Base-by-base conservation (phyloP, 1,140 invertebrate genomes). In the Zaprionus africanus region DNA sequence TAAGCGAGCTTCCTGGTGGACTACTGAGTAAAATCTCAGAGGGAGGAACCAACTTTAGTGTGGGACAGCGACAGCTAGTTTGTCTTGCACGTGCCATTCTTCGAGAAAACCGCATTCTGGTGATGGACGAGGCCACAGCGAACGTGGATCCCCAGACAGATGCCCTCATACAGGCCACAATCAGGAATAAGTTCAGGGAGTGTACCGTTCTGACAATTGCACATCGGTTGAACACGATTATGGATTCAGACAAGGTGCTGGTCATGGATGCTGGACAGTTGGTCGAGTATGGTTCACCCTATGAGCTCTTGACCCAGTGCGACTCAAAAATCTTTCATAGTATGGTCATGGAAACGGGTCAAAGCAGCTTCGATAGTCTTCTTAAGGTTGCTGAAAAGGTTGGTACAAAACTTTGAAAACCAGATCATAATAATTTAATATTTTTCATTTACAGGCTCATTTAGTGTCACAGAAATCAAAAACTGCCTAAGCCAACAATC, bases 41-140 rank as follows among this genome's bases (percentile, higher is more conserved):
- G 76, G 94, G 95, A 4, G 96, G 96, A 0, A 90, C 93, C 12
- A 96, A 96, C 81, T 95, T 96, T 64, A 96, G 95, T 82, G 95
- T 96, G 15, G 96, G 96, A 1, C 96, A 97, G 91, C 91, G 96
- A 56, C 96, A 97, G 86, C 90, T 97, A 17, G 93, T 97, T 41
- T 94, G 95, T 93, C 78, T 96, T 70, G 96, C 95, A 1, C 92
- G 97, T 53, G 96, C 96, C 2, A 94, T 97, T 63, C 90, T 97
- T 1, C 93, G 95, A 13, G 95, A 96, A 62, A 96, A 96, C 78
- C 96, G 95, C 79, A 95, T 97, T 41, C 91, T 95, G 1, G 92
- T 95, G 22, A 83, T 95, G 79, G 94, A 95, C 82, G 94, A 95
- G 92, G 94, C 94, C n/a, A 95, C 94, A 15, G 94, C 94, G 6